Percentiles rank a stretch among this genome's conserved stretches.
Conservation (phyloP, 2,797 vertebrate species). For the Acridotheres tristis region DNA sequence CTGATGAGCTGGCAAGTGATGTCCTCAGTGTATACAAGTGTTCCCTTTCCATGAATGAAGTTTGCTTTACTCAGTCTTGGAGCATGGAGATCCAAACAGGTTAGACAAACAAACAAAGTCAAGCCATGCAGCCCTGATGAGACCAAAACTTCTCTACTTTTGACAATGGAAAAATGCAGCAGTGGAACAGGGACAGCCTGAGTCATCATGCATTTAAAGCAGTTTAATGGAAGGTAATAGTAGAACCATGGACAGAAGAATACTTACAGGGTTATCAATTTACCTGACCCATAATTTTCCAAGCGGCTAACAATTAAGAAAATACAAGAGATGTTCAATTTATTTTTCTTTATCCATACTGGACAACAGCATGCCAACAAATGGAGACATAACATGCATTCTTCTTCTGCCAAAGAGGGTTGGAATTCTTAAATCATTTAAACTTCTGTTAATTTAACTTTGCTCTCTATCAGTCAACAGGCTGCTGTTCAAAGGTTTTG, state of each 20-base stretch:
- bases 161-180: conserved; percentile 65
- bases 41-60: conserved; percentile 24
- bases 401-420: neutral
- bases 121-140: conserved; percentile 75
- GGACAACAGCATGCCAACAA: conserved; percentile 47
- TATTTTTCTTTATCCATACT: conserved; percentile 39
- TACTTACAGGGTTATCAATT: conserved; percentile 80
- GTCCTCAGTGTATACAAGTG: conserved; percentile 20
- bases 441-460: neutral
- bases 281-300: conserved; percentile 81
- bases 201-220: conserved; percentile 75
- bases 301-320: conserved; percentile 83
- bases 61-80: conserved; percentile 43
- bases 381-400: conserved; percentile 42
- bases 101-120: conserved; percentile 51
- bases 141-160: conserved; percentile 12
- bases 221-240: conserved; percentile 62
- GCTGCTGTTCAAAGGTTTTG: neutral
- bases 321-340: conserved; percentile 81
- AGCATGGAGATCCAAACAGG: conserved; percentile 47
- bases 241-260: conserved; percentile 65
- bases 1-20: conserved; percentile 51
- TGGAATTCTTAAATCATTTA: neutral
- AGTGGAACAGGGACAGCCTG: conserved; percentile 27
- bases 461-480: neutral